Evolutionary conservation across 2,888 invertebrate genomes (phyloP), one percentile per base, ranked within the genome.

Genomic region (Philereme transversata): DNA sequence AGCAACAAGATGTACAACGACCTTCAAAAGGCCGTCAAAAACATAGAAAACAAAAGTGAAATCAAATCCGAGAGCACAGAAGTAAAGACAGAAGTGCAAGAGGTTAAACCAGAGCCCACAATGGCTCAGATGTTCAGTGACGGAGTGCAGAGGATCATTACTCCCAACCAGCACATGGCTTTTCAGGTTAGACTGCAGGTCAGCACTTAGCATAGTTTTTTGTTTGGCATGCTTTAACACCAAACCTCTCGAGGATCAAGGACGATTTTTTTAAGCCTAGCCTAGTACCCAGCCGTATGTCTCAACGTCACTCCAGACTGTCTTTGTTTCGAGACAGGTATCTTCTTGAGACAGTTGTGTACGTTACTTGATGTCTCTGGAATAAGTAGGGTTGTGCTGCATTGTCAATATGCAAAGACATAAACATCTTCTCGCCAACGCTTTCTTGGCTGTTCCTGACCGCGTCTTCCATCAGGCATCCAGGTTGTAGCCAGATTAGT

Each of bases 1-100:
- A 85, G 75, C 57, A 84, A 76, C 54, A 90, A 90, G 73, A 84
- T 87, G 81, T 85, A 87, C 66, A 81, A 78, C 36, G 88, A 89
- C 47, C 73, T 88, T 4, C 90, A 88, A 62, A 89, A 88, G 61
- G 82, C 87, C 0, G 90, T 87, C 0, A 88, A 88, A 62, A 88
- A 82, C 54, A 88, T 90, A 41, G 90, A 89, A 58, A 69, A 71
- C 3, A 88, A 89, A 52, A 58, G 81, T 0, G 85, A 86, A 34
- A 75, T 84, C 5, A 88, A 87, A 55, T 68, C 80, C 0, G 88
- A 88, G 57, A 51, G 77, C 3, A 78, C 81, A 8, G 87, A 86
- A 10, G 76, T 81, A 6, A 88, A 88, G 65, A 73, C 82, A 0
- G 87, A 85, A 55, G 60, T 59, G 1, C 75, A 77, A 8, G 84